Conservation (phyloP, 2,888 invertebrate genomes). For the Mesoligia furuncula region DNA sequence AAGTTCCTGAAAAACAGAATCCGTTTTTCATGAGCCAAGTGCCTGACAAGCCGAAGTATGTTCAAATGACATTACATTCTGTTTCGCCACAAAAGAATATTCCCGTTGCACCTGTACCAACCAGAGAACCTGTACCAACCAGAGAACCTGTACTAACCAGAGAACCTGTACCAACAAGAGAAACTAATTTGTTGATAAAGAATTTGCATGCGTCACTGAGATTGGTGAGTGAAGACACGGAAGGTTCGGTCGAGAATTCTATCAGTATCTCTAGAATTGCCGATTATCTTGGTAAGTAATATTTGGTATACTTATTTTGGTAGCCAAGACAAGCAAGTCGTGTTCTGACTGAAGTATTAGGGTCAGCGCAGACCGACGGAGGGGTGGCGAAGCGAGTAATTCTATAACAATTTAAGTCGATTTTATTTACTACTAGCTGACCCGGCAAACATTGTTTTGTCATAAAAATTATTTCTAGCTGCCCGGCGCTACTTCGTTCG, state of each 20-base stretch:
- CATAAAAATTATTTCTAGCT: no score
- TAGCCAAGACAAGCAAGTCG: neutral
- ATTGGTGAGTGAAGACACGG: conserved; percentile 77
- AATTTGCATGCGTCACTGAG: conserved; percentile 76
- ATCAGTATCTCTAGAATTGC: conserved; percentile 86
- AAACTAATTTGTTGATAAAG: conserved; percentile 77
- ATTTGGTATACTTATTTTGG: neutral
- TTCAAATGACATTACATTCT: conserved; percentile 61
- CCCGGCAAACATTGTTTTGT: no score
- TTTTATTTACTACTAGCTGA: no score
- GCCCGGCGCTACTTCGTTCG: no score
- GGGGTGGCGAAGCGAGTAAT: no score
- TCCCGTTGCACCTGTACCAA: conserved; percentile 39
- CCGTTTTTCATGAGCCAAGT: conserved; percentile 63
- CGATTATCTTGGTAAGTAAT: conserved; percentile 82
- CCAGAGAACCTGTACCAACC: conserved; percentile 28
- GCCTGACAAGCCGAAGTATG: conserved; percentile 63
- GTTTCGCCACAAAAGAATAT: conserved; percentile 64
- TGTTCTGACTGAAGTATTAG: neutral
- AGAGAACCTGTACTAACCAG: conserved; percentile 62
- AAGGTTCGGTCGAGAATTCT: conserved; percentile 80
- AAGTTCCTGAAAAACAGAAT: conserved; percentile 50
- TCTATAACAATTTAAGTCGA: no score
- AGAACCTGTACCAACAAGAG: conserved; percentile 58
- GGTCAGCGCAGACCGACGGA: no score